phyloP scores from a whole-genome alignment of 2,797 vertebrate species.

The Microhierax caerulescens region DNA sequence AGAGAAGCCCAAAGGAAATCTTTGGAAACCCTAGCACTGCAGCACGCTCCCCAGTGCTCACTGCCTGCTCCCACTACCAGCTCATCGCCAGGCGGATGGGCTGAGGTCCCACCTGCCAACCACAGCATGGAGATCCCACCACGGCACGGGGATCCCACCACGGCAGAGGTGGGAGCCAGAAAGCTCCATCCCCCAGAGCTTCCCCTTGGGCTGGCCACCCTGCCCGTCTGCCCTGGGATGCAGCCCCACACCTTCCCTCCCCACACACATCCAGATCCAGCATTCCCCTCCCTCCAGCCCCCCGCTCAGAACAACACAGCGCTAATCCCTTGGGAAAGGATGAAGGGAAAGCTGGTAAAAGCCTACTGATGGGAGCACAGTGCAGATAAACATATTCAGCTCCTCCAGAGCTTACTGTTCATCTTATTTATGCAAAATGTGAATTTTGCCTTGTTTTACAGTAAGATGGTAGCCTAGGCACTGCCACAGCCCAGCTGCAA shows the following conservation, averaged over 20 bases:
- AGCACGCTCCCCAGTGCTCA: not conserved
- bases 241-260: not conserved
- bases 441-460: not conserved
- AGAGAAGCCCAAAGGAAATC: not conserved
- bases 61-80: not conserved
- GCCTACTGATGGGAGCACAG: not conserved
- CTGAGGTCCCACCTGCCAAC: not conserved
- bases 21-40: not conserved
- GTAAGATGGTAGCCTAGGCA: not conserved
- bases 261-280: not conserved
- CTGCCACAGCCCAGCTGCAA: not conserved
- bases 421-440: not conserved
- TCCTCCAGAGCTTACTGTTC: not conserved
- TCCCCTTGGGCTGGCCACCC: not conserved
- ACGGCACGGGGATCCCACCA: not conserved
- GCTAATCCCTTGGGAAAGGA: not conserved
- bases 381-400: not conserved
- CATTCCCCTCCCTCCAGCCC: not conserved
- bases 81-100: not conserved
- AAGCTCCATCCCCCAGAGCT: not conserved
- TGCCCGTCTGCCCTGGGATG: rapidly evolving
- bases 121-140: rapidly evolving
- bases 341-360: not conserved
- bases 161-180: not conserved
- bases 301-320: not conserved